Conservation (phyloP, 1,140 invertebrate genomes). For the Drosophila pruinosa region DNA sequence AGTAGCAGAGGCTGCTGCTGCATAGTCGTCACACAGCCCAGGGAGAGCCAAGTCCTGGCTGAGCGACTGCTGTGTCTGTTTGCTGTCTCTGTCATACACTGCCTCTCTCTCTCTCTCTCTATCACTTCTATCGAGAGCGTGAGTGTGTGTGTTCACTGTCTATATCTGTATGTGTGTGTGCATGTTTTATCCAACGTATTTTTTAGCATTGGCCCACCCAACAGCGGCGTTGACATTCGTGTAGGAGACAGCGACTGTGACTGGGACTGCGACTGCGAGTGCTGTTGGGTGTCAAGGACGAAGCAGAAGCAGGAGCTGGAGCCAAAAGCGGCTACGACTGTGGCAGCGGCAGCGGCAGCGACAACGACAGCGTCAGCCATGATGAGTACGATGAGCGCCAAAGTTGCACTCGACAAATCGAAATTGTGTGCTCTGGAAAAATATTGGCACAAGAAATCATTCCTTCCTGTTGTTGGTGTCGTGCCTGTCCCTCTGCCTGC, state of each 20-base stretch:
- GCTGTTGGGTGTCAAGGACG: constrained; percentile 74
- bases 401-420: constrained; percentile 83
- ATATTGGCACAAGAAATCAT: constrained; percentile 83
- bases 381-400: constrained; percentile 80
- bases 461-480: constrained; percentile 80
- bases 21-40: not conserved
- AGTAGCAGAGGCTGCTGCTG: constrained; percentile 57
- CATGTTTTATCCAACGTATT: constrained; percentile 51
- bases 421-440: constrained; percentile 83
- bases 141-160: constrained; percentile 13
- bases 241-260: constrained; percentile 64
- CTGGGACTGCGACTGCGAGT: constrained; percentile 30
- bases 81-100: constrained; percentile 2
- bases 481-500: constrained; percentile 17
- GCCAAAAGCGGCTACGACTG: constrained; percentile 54
- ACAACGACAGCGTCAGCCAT: constrained; percentile 51
- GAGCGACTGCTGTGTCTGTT: constrained; percentile 45
- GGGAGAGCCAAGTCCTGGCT: constrained; percentile 39
- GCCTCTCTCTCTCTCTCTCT: constrained; percentile 2
- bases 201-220: constrained; percentile 37
- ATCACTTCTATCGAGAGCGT: not conserved
- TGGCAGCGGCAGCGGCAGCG: constrained; percentile 41
- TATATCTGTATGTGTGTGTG: constrained; percentile 36
- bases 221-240: constrained; percentile 70
- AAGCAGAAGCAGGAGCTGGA: constrained; percentile 55